phyloP scores from a whole-genome alignment of 2,113 vertebrate species.

The Serinus canaria region DNA sequence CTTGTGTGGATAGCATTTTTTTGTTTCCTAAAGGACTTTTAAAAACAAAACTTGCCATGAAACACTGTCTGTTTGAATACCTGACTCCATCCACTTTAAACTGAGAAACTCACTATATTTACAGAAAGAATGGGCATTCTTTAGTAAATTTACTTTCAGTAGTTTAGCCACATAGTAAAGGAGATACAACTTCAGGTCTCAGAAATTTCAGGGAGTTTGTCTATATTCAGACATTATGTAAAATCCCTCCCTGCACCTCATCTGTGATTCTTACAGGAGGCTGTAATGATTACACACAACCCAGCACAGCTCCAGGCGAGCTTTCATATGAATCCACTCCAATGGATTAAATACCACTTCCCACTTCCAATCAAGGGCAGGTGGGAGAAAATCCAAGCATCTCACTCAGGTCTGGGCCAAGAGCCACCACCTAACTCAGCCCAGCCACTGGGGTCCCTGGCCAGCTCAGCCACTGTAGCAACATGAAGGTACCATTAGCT shows the following conservation, averaged over 20 bases:
- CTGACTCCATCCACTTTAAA: background rate
- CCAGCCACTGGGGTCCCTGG: background rate
- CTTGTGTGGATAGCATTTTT: background rate
- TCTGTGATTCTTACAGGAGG: background rate
- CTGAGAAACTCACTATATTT: background rate
- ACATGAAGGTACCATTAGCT: background rate
- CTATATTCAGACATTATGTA: background rate
- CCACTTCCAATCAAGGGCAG: rapidly evolving
- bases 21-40: background rate
- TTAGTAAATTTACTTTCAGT: background rate
- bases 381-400: background rate
- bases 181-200: background rate
- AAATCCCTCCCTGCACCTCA: background rate
- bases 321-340: rapidly evolving
- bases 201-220: background rate
- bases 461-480: background rate
- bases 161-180: background rate
- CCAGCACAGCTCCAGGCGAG: background rate
- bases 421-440: background rate
- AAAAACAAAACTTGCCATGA: background rate
- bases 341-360: background rate
- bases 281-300: background rate
- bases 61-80: background rate
- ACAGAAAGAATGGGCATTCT: background rate
- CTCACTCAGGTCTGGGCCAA: background rate